Evolutionary conservation across 2,113 vertebrate genomes (phyloP).

Genomic region (Hippocampus barbouri): DNA sequence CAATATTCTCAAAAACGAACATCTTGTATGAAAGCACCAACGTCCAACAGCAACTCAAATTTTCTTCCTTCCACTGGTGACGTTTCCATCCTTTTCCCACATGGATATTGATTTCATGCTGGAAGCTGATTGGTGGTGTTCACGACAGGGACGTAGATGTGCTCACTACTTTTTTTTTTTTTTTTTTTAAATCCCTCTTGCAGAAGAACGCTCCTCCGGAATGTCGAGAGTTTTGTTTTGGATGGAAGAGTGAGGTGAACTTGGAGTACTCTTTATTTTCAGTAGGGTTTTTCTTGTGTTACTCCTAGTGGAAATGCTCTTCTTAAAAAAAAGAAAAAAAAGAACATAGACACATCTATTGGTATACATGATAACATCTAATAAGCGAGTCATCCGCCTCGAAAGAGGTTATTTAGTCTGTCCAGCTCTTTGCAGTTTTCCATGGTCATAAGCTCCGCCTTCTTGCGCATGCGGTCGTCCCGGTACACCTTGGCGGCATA

Average conservation of each 20-base stretch:
- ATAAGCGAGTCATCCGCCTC: conserved; percentile 80
- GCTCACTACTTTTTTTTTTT: conserved; percentile 17
- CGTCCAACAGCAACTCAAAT: conserved; percentile 25
- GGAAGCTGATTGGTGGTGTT: conserved; percentile 29
- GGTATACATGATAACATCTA: conserved; percentile 50
- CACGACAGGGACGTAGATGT: conserved; percentile 32
- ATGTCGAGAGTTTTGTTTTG: conserved; percentile 35
- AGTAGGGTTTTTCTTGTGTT: conserved; percentile 31
- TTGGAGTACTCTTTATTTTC: conserved; percentile 25
- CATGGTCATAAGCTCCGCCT: conserved; percentile 92
- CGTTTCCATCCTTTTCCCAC: conserved; percentile 7
- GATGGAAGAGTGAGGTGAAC: conserved; percentile 23
- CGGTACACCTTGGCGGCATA: conserved; percentile 94
- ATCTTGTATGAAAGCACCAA: conserved; percentile 46
- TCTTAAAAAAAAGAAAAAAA: conserved; percentile 40
- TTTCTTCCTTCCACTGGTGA: conserved; percentile 8
- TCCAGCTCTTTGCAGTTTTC: conserved; percentile 95
- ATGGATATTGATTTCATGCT: conserved; percentile 20
- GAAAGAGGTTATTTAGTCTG: conserved; percentile 87
- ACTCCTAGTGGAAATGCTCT: conserved; percentile 54
- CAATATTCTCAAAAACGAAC: conserved; percentile 70
- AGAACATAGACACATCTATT: conserved; percentile 64
- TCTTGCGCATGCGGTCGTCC: conserved; percentile 87
- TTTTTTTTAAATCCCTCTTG: not conserved
- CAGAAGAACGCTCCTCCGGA: conserved; percentile 33